Conservation (phyloP, 1,140 invertebrate species). For the Drosophila pandora region DNA sequence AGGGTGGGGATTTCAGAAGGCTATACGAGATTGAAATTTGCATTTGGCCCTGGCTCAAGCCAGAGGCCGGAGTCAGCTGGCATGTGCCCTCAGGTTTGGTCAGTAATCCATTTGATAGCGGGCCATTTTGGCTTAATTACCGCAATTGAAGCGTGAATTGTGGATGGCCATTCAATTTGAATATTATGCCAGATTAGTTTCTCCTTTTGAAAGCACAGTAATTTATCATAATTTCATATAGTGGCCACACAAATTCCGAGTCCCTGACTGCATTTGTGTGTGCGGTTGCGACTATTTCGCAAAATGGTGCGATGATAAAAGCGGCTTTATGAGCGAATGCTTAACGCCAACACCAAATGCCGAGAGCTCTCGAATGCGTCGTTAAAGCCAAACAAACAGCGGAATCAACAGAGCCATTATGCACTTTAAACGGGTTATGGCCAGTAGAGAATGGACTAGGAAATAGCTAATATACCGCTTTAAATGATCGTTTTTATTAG, state of each 20-base stretch:
- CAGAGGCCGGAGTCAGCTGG: not conserved
- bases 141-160: conserved; percentile 30
- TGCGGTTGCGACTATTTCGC: conserved; percentile 6
- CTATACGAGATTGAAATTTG: conserved; percentile 26
- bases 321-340: conserved; percentile 28
- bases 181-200: conserved; percentile 38
- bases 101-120: conserved; percentile 36
- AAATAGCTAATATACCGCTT: not conserved
- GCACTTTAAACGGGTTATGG: not conserved
- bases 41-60: not conserved
- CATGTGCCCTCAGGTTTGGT: conserved; percentile 3
- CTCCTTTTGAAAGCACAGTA: conserved; percentile 13
- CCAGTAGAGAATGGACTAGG: not conserved
- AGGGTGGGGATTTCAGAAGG: conserved; percentile 18
- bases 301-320: conserved; percentile 30
- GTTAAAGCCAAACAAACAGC: conserved; percentile 23
- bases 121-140: conserved; percentile 34
- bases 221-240: conserved; percentile 38
- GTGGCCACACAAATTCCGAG: not conserved
- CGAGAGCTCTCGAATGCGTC: conserved; percentile 20
- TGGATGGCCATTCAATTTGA: conserved; percentile 40
- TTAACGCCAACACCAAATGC: conserved; percentile 30
- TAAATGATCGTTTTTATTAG: not conserved
- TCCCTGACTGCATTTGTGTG: conserved; percentile 1
- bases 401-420: conserved; percentile 25